phyloP scores from a whole-genome alignment of 2,797 vertebrate species.

The Cirrhinus molitorella region DNA sequence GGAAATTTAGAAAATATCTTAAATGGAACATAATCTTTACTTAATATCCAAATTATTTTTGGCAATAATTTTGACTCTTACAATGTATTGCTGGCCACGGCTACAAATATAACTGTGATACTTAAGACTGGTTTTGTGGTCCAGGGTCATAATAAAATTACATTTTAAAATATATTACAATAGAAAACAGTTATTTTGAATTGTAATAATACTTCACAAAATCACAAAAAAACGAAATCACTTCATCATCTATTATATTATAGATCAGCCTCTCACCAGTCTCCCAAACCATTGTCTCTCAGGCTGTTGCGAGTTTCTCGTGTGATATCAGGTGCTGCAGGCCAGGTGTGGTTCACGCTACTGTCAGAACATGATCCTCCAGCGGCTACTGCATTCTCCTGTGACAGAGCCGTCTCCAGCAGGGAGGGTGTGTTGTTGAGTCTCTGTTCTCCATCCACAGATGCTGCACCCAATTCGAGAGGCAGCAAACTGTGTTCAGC shows the following conservation, averaged over 20 bases:
- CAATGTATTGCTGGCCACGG: too few relatives aligned
- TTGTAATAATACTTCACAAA: not conserved
- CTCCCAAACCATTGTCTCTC: conserved; percentile 89
- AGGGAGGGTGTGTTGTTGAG: conserved; percentile 86
- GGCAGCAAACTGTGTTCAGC: conserved; percentile 81
- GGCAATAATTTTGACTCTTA: too few relatives aligned
- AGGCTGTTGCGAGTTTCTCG: conserved; percentile 94
- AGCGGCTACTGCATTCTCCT: conserved; percentile 80
- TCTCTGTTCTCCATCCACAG: conserved; percentile 79
- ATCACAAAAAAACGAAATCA: not conserved
- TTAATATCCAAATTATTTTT: too few relatives aligned
- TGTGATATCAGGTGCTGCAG: conserved; percentile 96
- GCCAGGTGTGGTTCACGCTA: conserved; percentile 86
- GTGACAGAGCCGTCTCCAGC: conserved; percentile 88
- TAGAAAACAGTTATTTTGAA: not conserved
- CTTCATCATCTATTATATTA: not conserved
- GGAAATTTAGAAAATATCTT: too few relatives aligned
- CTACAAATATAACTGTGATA: too few relatives aligned
- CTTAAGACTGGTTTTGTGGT: not conserved
- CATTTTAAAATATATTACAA: not conserved
- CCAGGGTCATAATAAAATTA: not conserved
- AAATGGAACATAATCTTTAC: too few relatives aligned
- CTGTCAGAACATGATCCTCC: conserved; percentile 76
- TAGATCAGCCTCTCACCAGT: conserved; percentile 80
- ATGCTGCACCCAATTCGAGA: conserved; percentile 83